Base-by-base conservation (phyloP, 2,113 vertebrate species). In the Bubo blakistoni region DNA sequence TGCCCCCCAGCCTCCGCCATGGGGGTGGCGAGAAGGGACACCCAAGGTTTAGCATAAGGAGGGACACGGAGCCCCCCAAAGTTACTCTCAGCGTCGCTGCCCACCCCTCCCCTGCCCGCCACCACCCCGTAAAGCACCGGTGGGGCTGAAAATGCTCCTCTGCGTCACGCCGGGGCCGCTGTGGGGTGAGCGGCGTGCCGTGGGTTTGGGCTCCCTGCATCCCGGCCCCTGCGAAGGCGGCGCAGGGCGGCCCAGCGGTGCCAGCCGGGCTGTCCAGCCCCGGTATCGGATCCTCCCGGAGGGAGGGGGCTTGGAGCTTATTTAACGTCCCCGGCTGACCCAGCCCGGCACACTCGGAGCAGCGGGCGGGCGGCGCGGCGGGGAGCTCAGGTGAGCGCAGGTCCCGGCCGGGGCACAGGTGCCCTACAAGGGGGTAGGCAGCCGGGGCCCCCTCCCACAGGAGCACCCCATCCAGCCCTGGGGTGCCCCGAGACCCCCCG, bases 241-340 rank as follows among this genome's bases (percentile, higher is more conserved):
- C 49, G 1, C 49, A 0, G 83, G 29, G 63, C 4, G 1, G 29
- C 79, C 78, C 11, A 2, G 38, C 3, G 67, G 85, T 78, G 91
- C 89, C 91, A 94, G 93, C 47, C 74, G 3, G 88, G n/a, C 88
- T 91, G 92, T 6, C 96, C 93, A 70, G 94, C 86, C 62, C 81
- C n/a, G 58, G 86, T 95, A 95, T 96, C 81, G 13, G 94, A 94
- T 96, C 94, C 96, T 92, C 94, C 95, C 92, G 80, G 49, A 86
- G 95, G 94, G 95, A 93, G 96, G 97, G 95, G 81, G 80, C 65
- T 77, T 84, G 83, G 76, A 86, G 91, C 61, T 84, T 97, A 97
- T 96, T 97, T 97, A 97, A 93, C 51, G 4, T 80, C 90, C 47
- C 86, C 4, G 4, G 14, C 19, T 3, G 6, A 40, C 42, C 74